Evolutionary conservation across 2,888 invertebrate genomes (phyloP), one percentile per base, ranked within the genome.

Genomic region (Acleris literana): DNA sequence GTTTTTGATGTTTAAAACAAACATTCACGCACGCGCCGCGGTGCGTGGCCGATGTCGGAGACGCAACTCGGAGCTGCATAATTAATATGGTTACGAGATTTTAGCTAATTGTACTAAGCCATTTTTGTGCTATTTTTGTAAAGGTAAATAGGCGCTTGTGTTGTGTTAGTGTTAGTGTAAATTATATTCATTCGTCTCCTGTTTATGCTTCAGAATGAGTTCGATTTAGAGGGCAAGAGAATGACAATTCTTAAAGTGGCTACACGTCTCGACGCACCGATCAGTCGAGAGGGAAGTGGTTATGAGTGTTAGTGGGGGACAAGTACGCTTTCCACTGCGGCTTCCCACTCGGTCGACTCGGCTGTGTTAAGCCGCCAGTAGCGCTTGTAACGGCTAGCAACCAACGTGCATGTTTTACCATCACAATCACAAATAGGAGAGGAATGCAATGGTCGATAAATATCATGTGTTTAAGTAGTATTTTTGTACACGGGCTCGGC

Each of bases 41-140:
- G 71, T 13, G 39, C 39, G 13, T 13, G 39, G 51, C 72, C 69
- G 74, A 70, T 72, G 49, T 49, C n/a, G 75, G 74, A 84, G 84
- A 84, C 86, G 86, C 86, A 78, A 85, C 84, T 82, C 83, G 76
- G 71, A 80, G 83, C 83, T 84, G 86, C 86, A 86, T 87, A 83
- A 84, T 85, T 69, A 77, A 81, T 84, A 84, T 81, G 81, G 81
- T 83, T 84, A 83, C 81, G 85, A 85, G 84, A 88, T 87, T 85
- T 81, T 85, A 87, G 83, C 80, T 78, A 82, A 87, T 84, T 84
- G 84, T 87, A 87, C 82, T 83, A 80, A 86, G 89, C 87, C 88
- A 85, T 88, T 86, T 84, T 83, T 79, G 86, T 90, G 88, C 87
- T 90, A 88, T 88, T 88, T 89, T 88, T 88, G 80, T 87, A 89